Evolutionary conservation across 2,888 invertebrate species (phyloP).

Genomic region (Drosophila recens): DNA sequence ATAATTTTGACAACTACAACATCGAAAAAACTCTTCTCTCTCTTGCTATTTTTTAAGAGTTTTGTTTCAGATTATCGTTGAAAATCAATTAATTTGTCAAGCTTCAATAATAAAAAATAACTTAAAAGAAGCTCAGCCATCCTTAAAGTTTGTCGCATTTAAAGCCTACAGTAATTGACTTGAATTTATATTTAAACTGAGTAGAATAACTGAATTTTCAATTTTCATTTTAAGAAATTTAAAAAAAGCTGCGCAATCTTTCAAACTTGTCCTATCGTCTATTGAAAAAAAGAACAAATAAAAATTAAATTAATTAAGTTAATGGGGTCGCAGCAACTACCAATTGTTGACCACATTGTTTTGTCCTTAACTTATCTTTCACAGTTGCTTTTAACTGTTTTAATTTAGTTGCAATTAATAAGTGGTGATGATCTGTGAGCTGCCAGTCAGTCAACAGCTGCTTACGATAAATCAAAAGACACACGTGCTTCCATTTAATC

Average conservation of each 20-base stretch:
- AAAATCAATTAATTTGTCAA: neutral
- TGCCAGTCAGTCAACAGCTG: slow-evolving; percentile 47
- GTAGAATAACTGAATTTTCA: too few species aligned
- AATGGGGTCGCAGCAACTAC: neutral
- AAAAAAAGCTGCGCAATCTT: neutral
- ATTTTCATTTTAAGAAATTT: too few species aligned
- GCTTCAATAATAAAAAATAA: too few species aligned
- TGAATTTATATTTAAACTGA: too few species aligned
- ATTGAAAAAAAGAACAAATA: too few species aligned
- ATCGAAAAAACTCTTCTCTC: too few species aligned
- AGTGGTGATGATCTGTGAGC: slow-evolving; percentile 40
- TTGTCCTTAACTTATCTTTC: slow-evolving; percentile 38
- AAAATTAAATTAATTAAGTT: too few species aligned
- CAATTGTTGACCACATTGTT: slow-evolving; percentile 3
- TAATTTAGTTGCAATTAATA: slow-evolving; percentile 52
- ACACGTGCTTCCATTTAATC: slow-evolving; percentile 48
- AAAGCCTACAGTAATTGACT: too few species aligned
- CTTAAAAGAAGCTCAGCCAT: too few species aligned
- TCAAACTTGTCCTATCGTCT: too few species aligned
- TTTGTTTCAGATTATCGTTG: neutral
- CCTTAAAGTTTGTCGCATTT: too few species aligned
- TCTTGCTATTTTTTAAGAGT: too few species aligned
- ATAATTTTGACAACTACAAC: neutral
- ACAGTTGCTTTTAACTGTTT: slow-evolving; percentile 56
- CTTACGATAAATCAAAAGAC: slow-evolving; percentile 61